These are phyloP conservation scores for rat (Rattus norvegicus) DNA, from an alignment of 2,113 vertebrate genomes.

Conservation along the genomic window DNA sequence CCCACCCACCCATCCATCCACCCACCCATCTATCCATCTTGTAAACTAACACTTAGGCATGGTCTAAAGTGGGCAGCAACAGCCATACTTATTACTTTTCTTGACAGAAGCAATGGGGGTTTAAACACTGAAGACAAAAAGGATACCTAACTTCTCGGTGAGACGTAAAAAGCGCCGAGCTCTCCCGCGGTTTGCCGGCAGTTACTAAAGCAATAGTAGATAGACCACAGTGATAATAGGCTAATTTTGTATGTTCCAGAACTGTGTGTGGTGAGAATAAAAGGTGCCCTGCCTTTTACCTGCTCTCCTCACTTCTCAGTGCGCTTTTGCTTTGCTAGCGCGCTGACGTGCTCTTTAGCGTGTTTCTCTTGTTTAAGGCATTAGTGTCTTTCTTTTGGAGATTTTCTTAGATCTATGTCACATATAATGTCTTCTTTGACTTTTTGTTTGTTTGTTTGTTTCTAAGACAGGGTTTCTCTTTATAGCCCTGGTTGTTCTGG, in stretches of 20 bases:
- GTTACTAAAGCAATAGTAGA: neutral
- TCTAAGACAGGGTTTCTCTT: neutral
- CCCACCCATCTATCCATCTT: too few relatives aligned
- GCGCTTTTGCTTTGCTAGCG: neutral
- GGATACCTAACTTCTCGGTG: neutral
- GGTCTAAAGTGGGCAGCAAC: neutral
- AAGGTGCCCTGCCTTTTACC: neutral
- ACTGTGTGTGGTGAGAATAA: neutral
- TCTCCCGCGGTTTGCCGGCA: neutral
- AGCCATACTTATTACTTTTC: neutral
- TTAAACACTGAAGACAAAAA: neutral
- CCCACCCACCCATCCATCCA: too few relatives aligned
- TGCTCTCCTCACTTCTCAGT: neutral
- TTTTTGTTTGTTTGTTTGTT: neutral
- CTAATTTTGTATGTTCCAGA: neutral
- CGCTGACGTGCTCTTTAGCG: accelerated
- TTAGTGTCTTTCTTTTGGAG: neutral
- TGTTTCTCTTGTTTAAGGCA: neutral
- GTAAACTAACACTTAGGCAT: neutral
- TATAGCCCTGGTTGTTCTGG: neutral
- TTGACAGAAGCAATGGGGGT: neutral
- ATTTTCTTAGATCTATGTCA: neutral
- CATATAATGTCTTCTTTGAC: neutral
- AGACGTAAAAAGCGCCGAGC: neutral
- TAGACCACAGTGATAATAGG: neutral